A percentile compares a stretch with the other conserved stretches of the same genome.
phyloP scores from a whole-genome alignment of 2,797 vertebrate genomes.

The Epinephelus malabaricus region DNA sequence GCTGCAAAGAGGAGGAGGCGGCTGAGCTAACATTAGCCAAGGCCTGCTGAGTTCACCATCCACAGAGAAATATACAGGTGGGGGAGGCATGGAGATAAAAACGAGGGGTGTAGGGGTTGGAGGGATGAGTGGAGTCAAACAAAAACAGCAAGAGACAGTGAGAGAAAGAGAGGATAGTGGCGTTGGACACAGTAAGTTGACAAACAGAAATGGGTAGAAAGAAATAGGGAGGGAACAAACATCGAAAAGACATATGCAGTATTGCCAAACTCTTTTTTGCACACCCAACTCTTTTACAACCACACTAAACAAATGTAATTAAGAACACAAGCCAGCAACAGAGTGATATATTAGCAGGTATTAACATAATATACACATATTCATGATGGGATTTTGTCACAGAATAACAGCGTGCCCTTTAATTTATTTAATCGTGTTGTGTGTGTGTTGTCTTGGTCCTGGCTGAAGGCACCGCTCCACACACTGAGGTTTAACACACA shows the following conservation, averaged over 20 bases:
- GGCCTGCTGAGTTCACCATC: slow-evolving; percentile 84
- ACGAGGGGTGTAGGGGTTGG: background rate
- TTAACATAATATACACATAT: slow-evolving; percentile 17
- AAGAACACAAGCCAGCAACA: slow-evolving; percentile 18
- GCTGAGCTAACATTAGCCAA: slow-evolving; percentile 97
- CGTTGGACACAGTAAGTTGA: slow-evolving; percentile 23
- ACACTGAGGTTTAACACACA: slow-evolving; percentile 16
- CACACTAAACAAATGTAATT: slow-evolving; percentile 10
- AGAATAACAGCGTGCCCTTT: slow-evolving; percentile 17
- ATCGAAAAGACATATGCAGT: slow-evolving; percentile 36
- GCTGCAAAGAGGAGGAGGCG: slow-evolving; percentile 98
- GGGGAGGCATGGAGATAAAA: slow-evolving; percentile 44
- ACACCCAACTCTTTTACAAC: slow-evolving; percentile 39
- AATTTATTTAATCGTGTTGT: slow-evolving; percentile 18
- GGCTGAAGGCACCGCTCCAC: background rate
- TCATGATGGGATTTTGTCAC: slow-evolving; percentile 19
- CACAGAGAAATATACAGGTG: slow-evolving; percentile 74
- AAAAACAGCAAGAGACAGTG: slow-evolving; percentile 14
- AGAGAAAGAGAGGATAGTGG: background rate
- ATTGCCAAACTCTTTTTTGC: slow-evolving; percentile 19
- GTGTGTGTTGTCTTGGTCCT: slow-evolving; percentile 13
- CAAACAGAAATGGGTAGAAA: slow-evolving; percentile 35
- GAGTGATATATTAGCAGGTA: background rate
- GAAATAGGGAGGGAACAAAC: slow-evolving; percentile 37
- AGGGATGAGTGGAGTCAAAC: slow-evolving; percentile 25